Evolutionary conservation across 23 tunicate species (phyloP).

Genomic region (Phallusia fumigata): DNA sequence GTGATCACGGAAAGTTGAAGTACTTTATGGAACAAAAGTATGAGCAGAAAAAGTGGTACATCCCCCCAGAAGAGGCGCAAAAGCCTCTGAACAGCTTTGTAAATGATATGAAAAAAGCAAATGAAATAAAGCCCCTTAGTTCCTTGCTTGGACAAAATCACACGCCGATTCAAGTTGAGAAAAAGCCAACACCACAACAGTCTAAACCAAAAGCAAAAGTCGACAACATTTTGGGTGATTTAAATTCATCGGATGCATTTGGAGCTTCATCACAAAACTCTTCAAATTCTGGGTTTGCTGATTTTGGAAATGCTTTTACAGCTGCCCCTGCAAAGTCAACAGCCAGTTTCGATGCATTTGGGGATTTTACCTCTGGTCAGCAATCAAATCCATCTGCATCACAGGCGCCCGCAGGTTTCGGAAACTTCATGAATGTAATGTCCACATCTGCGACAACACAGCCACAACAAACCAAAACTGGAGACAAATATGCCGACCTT

Average conservation of each 20-base stretch:
- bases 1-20: constrained; percentile 68
- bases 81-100: constrained; percentile 61
- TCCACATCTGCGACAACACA: constrained; percentile 24
- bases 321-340: constrained; percentile 1
- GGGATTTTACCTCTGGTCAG: constrained; percentile 54
- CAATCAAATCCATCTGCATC: constrained; percentile 13
- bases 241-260: constrained; percentile 19
- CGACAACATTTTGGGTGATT: constrained; percentile 40
- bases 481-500: constrained; percentile 84
- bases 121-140: constrained; percentile 32
- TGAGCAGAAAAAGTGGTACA: constrained; percentile 94
- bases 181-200: constrained; percentile 17
- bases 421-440: constrained; percentile 25
- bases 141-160: constrained; percentile 29
- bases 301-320: constrained; percentile 75
- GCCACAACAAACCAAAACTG: constrained; percentile 26
- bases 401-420: constrained; percentile 19
- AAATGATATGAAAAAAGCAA: constrained; percentile 22
- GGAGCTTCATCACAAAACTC: constrained; percentile 7
- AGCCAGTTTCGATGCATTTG: constrained; percentile 47
- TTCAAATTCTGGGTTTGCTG: constrained; percentile 69
- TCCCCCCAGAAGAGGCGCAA: constrained; percentile 69
- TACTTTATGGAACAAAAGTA: constrained; percentile 94
- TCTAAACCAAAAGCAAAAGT: constrained; percentile 4
- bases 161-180: constrained; percentile 30